Evolutionary conservation across 2,113 vertebrate genomes (phyloP).

Genomic region (Amphiprion percula): DNA sequence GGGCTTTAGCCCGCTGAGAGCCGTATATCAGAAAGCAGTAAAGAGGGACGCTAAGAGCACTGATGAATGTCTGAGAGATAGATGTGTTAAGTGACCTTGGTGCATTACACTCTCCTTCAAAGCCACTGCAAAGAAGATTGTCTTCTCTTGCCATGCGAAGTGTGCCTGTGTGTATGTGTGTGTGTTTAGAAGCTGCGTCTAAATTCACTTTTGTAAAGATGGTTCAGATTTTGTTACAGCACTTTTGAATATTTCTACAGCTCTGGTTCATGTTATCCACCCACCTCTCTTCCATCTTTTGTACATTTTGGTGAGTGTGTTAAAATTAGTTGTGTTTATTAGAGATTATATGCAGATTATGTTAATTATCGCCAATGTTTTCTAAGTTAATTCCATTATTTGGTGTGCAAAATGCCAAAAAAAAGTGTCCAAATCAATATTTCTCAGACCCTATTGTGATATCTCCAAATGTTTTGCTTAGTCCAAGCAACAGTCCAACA

Average conservation of each 20-base stretch:
- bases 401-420: not conserved
- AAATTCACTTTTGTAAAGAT: slow-evolving; percentile 19
- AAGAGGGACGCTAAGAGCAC: slow-evolving; percentile 72
- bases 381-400: not conserved
- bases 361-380: not conserved
- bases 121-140: slow-evolving; percentile 66
- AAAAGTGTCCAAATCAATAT: not conserved
- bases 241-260: not conserved
- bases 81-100: slow-evolving; percentile 84
- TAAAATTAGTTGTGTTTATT: too few species aligned
- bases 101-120: slow-evolving; percentile 78
- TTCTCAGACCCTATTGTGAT: not conserved
- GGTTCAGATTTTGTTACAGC: not conserved
- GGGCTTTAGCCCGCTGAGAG: slow-evolving; percentile 66
- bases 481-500: not conserved
- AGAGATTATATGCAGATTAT: not conserved
- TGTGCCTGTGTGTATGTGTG: slow-evolving; percentile 38
- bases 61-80: slow-evolving; percentile 78
- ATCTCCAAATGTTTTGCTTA: not conserved
- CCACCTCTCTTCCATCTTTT: not conserved
- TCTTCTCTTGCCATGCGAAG: slow-evolving; percentile 36
- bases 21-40: slow-evolving; percentile 76
- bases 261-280: not conserved
- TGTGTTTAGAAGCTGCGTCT: not conserved
- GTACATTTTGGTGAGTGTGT: too few species aligned